Base-by-base conservation (phyloP, 2,797 vertebrate species). In the Euphonia xanthogaster region DNA sequence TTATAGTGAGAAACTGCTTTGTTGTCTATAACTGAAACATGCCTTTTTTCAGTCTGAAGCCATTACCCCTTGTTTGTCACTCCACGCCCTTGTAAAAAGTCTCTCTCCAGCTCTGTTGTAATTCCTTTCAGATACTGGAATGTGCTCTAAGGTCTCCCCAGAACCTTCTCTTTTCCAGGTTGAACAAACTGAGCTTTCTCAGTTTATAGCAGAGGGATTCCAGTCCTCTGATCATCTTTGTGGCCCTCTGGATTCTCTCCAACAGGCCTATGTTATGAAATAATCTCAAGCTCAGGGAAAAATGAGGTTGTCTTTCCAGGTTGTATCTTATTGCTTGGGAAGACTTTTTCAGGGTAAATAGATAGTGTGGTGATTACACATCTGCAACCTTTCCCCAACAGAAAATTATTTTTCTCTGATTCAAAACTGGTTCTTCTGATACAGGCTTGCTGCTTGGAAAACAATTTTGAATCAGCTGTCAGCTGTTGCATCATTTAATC, bases 301-400 rank as follows among this genome's bases (percentile, higher is more conserved):
- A 90, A 88, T 54, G 50, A 83, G 42, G 42, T 80, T 33, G n/a
- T 28, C 27, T 94, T 95, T n/a, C 75, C 42, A 87, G 77, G 75
- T 88, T 83, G 33, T 90, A 60, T 73, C 24, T 91, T 90, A 76
- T 18, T n/a, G 1, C 67, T 88, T 73, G 47, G 68, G 55, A 94
- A 60, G 30, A 35, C 37, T 79, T 94, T 96, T 91, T 93, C 86
- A 84, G 83, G 54, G 51, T 81, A 80, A 91, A 51, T 58, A 60
- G 45, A 58, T 95, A 93, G 74, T 37, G 14, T 91, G 90, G 35
- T 92, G 91, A 95, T 95, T 95, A 88, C 61, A 91, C 83, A 96
- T 95, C 31, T 53, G 76, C 95, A 96, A 75, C 17, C 37, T 83
- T 95, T 91, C 57, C 48, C 31, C 61, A 55, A n/a, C 22, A 93